A percentile compares a stretch with the other conserved stretches of the same genome.
These are phyloP conservation scores for Ecliptopera silaceata DNA, from an alignment of 2,888 invertebrate genomes.

Conservation along the genomic window DNA sequence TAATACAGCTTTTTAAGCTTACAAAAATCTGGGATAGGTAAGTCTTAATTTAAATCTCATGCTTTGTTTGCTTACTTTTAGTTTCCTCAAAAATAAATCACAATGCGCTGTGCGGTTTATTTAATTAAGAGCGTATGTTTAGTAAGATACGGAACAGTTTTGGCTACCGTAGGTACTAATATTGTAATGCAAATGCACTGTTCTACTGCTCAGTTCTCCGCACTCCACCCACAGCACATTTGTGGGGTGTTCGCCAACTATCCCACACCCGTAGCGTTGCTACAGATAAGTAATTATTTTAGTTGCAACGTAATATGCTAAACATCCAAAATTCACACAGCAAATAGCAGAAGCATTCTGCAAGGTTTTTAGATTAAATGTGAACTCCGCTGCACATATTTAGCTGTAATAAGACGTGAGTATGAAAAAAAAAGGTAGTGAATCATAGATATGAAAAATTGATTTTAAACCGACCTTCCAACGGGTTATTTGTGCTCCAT, in stretches of 20 bases:
- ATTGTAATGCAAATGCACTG: conserved; percentile 25
- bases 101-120: neutral
- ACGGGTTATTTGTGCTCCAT: conserved; percentile 45
- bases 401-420: too few relatives aligned
- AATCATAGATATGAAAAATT: too few relatives aligned
- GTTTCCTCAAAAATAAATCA: neutral
- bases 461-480: neutral
- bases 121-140: neutral
- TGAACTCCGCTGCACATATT: neutral
- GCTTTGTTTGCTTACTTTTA: neutral
- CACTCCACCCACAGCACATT: conserved; percentile 13
- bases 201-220: conserved; percentile 13
- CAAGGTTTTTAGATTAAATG: conserved; percentile 8
- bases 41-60: neutral
- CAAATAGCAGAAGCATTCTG: neutral
- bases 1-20: too few relatives aligned
- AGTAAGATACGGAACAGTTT: conserved; percentile 15
- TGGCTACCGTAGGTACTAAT: conserved; percentile 7
- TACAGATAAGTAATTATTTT: conserved; percentile 24
- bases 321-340: conserved; percentile 9
- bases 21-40: conserved; percentile 10
- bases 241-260: conserved; percentile 26
- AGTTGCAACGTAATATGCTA: conserved; percentile 19
- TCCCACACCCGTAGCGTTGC: conserved; percentile 11
- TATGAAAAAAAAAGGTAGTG: too few relatives aligned